phyloP scores from a whole-genome alignment of 2,113 vertebrate species.

The Rhinopomastus cyanomelas region DNA sequence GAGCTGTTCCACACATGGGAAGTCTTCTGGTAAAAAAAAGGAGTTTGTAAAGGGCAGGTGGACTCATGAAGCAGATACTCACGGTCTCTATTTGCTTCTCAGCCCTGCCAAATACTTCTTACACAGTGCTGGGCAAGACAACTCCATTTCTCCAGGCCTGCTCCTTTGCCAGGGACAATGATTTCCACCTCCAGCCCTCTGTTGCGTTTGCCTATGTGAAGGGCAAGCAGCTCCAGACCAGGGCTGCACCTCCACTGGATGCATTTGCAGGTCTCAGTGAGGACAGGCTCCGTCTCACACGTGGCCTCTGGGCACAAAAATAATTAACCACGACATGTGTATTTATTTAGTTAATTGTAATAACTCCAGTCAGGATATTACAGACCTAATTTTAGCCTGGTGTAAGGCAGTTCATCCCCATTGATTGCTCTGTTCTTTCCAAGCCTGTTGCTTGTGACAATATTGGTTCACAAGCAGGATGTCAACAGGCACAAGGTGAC shows the following conservation, averaged over 20 bases:
- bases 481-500: not conserved
- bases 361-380: not conserved
- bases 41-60: not conserved
- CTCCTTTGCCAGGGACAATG: not conserved
- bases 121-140: not conserved
- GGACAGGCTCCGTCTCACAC: not conserved
- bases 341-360: constrained; percentile 45
- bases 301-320: constrained; percentile 18
- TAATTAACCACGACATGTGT: not conserved
- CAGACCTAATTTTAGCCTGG: constrained; percentile 15
- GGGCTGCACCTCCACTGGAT: not conserved
- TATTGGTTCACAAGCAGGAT: constrained; percentile 28
- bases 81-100: not conserved
- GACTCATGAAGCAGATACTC: not conserved
- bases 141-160: constrained; percentile 7
- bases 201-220: not conserved
- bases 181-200: not conserved
- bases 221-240: not conserved
- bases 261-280: not conserved
- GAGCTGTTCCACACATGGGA: not conserved
- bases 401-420: not conserved
- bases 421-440: not conserved
- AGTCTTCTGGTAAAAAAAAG: not conserved
- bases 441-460: constrained; percentile 26
- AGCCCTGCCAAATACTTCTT: constrained; percentile 18